Evolutionary conservation across 1,140 invertebrate species (phyloP).

Genomic region (Megathymus violae): DNA sequence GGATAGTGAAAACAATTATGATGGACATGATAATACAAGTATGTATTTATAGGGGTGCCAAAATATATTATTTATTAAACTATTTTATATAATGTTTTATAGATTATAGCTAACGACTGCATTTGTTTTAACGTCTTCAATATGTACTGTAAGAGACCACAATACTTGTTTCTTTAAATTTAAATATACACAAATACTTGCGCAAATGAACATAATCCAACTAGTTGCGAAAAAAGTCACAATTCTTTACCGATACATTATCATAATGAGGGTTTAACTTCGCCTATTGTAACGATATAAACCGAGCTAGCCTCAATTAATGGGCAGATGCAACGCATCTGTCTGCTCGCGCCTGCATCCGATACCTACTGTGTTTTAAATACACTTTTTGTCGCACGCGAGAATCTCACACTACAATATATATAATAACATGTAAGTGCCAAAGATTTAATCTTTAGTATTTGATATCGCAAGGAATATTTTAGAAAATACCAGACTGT

Average conservation of each 20-base stretch:
- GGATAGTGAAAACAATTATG: too few species aligned
- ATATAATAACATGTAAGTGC: background rate
- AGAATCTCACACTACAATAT: background rate
- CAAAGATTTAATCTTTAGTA: too few species aligned
- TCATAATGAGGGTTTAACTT: constrained; percentile 18
- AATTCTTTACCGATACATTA: constrained; percentile 7
- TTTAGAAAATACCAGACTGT: too few species aligned
- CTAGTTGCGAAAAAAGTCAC: background rate
- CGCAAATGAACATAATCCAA: background rate
- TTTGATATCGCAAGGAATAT: too few species aligned
- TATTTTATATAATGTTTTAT: too few species aligned
- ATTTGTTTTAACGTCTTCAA: background rate
- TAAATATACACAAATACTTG: background rate
- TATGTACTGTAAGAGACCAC: too few species aligned
- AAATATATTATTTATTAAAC: too few species aligned
- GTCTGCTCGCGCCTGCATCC: background rate
- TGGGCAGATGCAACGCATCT: constrained; percentile 19
- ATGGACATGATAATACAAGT: too few species aligned
- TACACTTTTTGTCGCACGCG: constrained; percentile 10
- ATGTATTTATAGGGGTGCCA: too few species aligned
- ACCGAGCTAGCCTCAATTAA: background rate
- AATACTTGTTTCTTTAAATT: too few species aligned
- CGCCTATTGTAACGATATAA: constrained; percentile 1
- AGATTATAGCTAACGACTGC: too few species aligned
- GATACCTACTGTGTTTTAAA: background rate